These are phyloP conservation scores for Eidolon dupreanum DNA, from an alignment of 2,797 vertebrate genomes.

Conservation along the genomic window DNA sequence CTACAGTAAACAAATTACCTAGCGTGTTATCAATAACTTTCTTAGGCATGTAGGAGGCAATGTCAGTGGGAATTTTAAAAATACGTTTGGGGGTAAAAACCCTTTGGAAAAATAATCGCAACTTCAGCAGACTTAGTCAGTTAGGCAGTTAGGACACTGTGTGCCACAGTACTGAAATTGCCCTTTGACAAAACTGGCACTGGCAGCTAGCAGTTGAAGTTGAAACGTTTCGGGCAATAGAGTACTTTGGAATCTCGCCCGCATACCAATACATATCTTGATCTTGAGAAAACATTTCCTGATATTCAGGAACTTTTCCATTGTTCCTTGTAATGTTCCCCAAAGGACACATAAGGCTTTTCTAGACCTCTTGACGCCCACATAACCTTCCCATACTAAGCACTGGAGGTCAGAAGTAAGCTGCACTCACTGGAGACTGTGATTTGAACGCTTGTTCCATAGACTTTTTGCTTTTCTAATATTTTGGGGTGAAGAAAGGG, in stretches of 20 bases:
- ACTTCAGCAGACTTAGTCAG: not conserved
- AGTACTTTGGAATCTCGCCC: slow-evolving; percentile 64
- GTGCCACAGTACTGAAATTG: not conserved
- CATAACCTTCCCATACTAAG: slow-evolving; percentile 32
- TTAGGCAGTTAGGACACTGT: not conserved
- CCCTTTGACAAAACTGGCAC: slow-evolving; percentile 31
- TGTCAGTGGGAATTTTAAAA: slow-evolving; percentile 33
- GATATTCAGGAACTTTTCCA: slow-evolving; percentile 75
- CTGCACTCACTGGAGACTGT: not conserved
- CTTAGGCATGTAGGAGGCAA: slow-evolving; percentile 10
- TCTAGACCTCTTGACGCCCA: slow-evolving; percentile 61
- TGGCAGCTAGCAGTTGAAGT: slow-evolving; percentile 30
- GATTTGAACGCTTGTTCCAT: not conserved
- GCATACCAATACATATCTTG: slow-evolving; percentile 69
- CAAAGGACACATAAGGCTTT: slow-evolving; percentile 49
- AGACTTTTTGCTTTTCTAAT: slow-evolving; percentile 14
- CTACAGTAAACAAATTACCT: slow-evolving; percentile 45
- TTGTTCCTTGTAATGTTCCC: slow-evolving; percentile 62
- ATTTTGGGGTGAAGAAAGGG: not conserved
- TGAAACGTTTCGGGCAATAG: slow-evolving; percentile 53
- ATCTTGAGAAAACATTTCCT: slow-evolving; percentile 79
- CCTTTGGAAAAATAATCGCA: slow-evolving; percentile 31
- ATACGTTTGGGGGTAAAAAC: not conserved
- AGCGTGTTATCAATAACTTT: slow-evolving; percentile 39
- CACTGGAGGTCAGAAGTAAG: not conserved